These are phyloP conservation scores for Psittacula derbiana DNA, from an alignment of 2,797 vertebrate species.

Conservation along the genomic window DNA sequence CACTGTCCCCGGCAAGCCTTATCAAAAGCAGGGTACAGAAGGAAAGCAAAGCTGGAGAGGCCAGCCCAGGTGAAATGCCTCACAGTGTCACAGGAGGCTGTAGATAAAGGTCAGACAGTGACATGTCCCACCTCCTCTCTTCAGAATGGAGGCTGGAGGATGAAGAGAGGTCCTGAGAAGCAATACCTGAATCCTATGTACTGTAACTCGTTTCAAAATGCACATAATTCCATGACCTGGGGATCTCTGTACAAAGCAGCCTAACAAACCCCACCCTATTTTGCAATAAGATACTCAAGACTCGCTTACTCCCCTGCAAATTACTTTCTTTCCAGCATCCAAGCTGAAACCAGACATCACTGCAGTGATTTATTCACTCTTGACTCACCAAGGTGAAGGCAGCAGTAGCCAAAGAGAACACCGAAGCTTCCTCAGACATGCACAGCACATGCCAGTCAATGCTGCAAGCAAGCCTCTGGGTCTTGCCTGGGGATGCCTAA, in stretches of 20 bases:
- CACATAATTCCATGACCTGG: neutral
- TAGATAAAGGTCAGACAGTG: neutral
- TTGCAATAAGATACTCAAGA: neutral
- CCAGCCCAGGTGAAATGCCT: neutral
- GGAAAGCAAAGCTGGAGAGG: neutral
- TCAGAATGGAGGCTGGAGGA: neutral
- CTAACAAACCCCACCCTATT: neutral
- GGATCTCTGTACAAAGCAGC: neutral
- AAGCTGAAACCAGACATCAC: neutral
- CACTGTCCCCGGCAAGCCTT: neutral
- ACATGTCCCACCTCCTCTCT: fast-evolving
- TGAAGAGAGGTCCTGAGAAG: neutral
- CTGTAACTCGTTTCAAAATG: neutral
- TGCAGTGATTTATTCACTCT: neutral
- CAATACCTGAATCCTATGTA: neutral
- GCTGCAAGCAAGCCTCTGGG: neutral
- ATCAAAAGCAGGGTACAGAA: neutral
- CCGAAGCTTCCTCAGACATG: neutral
- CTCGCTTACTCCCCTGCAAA: neutral
- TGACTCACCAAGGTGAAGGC: neutral
- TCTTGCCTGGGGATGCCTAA: neutral
- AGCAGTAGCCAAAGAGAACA: neutral
- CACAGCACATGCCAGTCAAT: neutral
- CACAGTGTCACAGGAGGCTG: neutral
- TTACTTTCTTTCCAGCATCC: neutral